Base-by-base conservation (phyloP, 2,888 invertebrate genomes). In the Ormyrus rosae region DNA sequence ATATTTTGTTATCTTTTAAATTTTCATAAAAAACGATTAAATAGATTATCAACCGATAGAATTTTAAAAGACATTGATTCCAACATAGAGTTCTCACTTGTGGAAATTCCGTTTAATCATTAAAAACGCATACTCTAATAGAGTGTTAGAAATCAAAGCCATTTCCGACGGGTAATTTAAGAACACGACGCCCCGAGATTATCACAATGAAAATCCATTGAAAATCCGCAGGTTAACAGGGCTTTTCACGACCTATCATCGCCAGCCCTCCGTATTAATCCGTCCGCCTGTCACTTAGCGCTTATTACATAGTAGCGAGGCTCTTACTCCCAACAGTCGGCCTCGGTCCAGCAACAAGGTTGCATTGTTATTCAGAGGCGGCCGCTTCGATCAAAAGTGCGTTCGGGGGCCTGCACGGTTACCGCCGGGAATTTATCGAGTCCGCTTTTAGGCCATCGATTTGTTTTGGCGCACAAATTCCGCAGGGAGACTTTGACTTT, bases 331-430 rank as follows among this genome's bases (percentile, higher is more conserved):
- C 19, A 10, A 13, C 67, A n/a, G 8, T 34, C n/a, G 4, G 55
- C 10, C 61, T 8, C 55, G 8, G 6, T 61, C 68, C 56, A 4
- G 34, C 34, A 2, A 34, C 56, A 10, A 46, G 11, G 51, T 58
- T 48, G 51, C 75, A 80, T 81, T 81, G 64, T 78, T 76, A 75
- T 75, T 81, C 81, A n/a, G 55, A 34, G 9, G 64, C 55, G 34
- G 11, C 9, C 48, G 68, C 55, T 0, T 34, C 34, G 34, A 34
- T 34, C 34, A 34, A 34, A 34, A 34, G 34, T 34, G 34, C 58
- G 53, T 61, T 63, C 71, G 71, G 8, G 8, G 5, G n/a, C 34
- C 34, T 4, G 13, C 13, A 13, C 13, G 34, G 34, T 4, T 34
- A 2, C 34, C 11, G 48, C 51, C 58, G 55, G 58, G 48, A 70